phyloP scores from a whole-genome alignment of 2,888 invertebrate species.

The Rhamnusium bicolor region DNA sequence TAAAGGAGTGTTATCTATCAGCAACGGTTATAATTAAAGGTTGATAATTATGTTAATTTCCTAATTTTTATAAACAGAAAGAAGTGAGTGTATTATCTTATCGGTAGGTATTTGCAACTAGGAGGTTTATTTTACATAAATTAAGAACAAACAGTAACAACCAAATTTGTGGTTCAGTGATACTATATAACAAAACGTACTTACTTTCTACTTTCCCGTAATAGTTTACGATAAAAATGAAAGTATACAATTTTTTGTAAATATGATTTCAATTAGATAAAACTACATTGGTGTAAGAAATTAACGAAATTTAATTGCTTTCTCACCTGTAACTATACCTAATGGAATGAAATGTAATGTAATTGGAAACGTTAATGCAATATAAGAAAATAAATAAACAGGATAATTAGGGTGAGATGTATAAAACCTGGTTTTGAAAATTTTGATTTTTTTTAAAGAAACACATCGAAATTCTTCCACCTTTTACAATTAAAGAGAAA shows the following conservation, averaged over 20 bases:
- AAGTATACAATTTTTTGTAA: not conserved
- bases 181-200: not conserved
- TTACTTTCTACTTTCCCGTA: slow-evolving; percentile 12
- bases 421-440: no score
- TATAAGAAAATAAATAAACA: no score
- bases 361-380: no score
- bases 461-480: no score
- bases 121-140: not conserved
- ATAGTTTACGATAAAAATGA: not conserved
- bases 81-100: slow-evolving; percentile 19
- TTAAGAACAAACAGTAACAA: not conserved
- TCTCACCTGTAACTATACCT: no score
- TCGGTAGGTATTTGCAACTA: not conserved
- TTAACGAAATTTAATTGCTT: not conserved
- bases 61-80: not conserved
- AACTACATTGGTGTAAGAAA: not conserved
- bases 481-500: no score
- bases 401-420: no score
- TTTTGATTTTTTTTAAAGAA: no score
- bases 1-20: slow-evolving; percentile 36
- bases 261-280: not conserved
- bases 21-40: not conserved
- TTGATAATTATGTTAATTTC: slow-evolving; percentile 20
- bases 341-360: no score
- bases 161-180: not conserved